A percentile compares a stretch with the other conserved stretches of the same genome.
phyloP scores from a whole-genome alignment of 2,888 invertebrate species.

The Muschampia plurimacula region DNA sequence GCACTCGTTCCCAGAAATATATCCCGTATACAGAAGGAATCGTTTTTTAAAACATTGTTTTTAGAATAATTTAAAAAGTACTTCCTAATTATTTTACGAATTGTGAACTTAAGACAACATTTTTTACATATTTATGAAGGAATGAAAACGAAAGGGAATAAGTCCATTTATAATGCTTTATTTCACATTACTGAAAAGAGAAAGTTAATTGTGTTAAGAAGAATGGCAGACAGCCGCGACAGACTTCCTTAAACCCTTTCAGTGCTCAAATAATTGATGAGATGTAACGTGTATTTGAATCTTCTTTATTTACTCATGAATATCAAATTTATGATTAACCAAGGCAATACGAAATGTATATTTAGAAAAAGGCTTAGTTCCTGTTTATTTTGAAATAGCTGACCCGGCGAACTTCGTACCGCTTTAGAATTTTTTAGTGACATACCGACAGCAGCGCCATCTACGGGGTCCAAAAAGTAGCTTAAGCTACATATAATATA shows the following conservation, averaged over 20 bases:
- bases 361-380: neutral
- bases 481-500: too few species aligned
- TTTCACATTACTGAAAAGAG: constrained; percentile 64
- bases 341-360: neutral
- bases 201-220: constrained; percentile 67
- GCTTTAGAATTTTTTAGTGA: too few species aligned
- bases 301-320: constrained; percentile 1
- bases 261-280: constrained; percentile 70
- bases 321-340: neutral
- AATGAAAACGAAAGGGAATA: constrained; percentile 41
- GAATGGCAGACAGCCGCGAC: constrained; percentile 67
- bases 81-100: neutral
- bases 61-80: neutral
- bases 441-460: too few species aligned
- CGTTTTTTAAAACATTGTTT: too few species aligned
- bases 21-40: too few species aligned
- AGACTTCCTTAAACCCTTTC: constrained; percentile 65
- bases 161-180: constrained; percentile 65
- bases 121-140: constrained; percentile 21
- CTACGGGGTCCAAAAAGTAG: too few species aligned
- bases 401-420: too few species aligned
- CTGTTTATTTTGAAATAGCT: neutral
- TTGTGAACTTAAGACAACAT: neutral
- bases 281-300: constrained; percentile 42
- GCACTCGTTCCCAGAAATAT: too few species aligned